These are phyloP conservation scores for Aspidoscelis tigris DNA, from an alignment of 2,113 vertebrate species.

Conservation along the genomic window DNA sequence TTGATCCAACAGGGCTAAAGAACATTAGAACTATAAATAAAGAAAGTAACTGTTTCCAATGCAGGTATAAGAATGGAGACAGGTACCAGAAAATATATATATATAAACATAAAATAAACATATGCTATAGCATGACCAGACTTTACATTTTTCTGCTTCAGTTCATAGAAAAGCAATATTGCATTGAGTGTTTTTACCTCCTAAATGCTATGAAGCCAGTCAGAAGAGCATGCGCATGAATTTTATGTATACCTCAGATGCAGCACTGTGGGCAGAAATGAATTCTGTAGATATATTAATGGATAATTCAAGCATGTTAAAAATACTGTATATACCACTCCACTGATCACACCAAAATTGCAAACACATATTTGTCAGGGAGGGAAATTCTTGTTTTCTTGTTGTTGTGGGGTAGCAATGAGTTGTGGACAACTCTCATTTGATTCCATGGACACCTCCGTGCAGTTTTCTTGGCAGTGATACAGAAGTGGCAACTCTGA, in stretches of 20 bases:
- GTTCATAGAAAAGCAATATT: neutral
- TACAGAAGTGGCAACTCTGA: slow-evolving; percentile 12
- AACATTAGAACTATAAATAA: neutral
- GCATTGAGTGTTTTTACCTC: too few species aligned
- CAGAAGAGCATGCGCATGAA: neutral
- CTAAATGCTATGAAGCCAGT: neutral
- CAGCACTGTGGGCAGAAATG: neutral
- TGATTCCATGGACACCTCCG: too few species aligned
- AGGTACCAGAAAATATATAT: neutral
- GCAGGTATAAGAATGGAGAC: neutral
- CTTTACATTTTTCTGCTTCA: neutral
- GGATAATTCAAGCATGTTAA: neutral
- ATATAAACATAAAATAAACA: neutral
- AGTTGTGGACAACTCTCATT: too few species aligned
- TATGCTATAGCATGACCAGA: neutral
- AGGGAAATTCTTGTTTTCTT: neutral
- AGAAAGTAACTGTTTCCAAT: neutral
- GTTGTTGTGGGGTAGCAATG: slow-evolving; percentile 19
- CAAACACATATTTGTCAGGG: neutral
- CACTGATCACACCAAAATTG: neutral
- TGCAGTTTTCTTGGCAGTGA: too few species aligned
- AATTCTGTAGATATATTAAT: neutral
- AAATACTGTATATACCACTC: neutral
- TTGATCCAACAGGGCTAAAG: too few species aligned
- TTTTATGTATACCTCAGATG: neutral